These are phyloP conservation scores for Anthonomus grandis DNA, from an alignment of 1,140 invertebrate species.

Conservation along the genomic window DNA sequence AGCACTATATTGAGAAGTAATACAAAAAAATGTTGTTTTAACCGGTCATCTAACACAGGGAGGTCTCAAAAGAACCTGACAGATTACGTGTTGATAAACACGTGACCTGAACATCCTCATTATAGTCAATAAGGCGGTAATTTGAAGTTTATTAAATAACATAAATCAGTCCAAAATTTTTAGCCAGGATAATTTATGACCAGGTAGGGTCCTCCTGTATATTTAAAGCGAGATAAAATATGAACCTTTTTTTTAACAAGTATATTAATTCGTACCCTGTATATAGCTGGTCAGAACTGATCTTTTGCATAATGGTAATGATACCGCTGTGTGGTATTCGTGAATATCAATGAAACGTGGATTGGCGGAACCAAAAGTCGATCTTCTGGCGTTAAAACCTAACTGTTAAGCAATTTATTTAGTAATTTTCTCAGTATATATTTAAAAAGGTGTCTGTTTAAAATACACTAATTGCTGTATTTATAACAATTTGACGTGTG, in stretches of 20 bases:
- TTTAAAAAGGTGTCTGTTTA: neutral
- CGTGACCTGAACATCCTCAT: neutral
- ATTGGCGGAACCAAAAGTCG: neutral
- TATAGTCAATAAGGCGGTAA: neutral
- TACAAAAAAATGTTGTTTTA: neutral
- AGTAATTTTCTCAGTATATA: neutral
- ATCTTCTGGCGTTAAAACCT: neutral
- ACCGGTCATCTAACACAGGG: neutral
- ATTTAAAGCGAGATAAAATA: neutral
- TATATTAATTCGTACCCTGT: neutral
- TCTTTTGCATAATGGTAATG: conserved; percentile 1
- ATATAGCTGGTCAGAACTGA: neutral
- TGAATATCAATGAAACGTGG: conserved; percentile 3
- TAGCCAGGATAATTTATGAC: neutral
- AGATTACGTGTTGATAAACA: neutral
- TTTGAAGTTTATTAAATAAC: neutral
- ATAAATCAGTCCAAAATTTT: too few relatives aligned
- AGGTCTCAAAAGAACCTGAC: neutral
- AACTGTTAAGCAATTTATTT: neutral
- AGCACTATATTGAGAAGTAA: too few relatives aligned
- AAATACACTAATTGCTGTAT: neutral
- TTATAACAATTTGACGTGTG: neutral
- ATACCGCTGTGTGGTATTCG: neutral
- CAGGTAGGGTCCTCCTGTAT: neutral
- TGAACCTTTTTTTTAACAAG: neutral